phyloP scores from a whole-genome alignment of 2,113 vertebrate species.

The Oryzias celebensis region DNA sequence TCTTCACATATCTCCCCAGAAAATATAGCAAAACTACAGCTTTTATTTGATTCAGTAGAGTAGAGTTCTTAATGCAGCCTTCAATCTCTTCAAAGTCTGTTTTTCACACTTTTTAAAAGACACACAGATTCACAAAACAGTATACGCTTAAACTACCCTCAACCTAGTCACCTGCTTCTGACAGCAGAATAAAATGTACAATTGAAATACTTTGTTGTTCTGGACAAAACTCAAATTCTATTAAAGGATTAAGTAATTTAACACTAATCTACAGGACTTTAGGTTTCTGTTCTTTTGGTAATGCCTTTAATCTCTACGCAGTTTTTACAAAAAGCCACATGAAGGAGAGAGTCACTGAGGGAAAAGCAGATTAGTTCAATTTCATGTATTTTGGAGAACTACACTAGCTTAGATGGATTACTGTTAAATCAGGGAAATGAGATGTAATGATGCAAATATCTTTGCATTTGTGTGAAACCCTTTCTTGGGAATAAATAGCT shows the following conservation, averaged over 20 bases:
- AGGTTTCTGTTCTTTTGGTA: constrained; percentile 72
- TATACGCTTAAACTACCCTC: constrained; percentile 29
- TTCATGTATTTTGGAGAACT: constrained; percentile 69
- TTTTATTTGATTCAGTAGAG: constrained; percentile 39
- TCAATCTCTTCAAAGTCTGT: constrained; percentile 37
- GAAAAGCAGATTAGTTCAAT: constrained; percentile 75
- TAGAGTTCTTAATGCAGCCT: constrained; percentile 25
- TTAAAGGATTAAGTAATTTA: constrained; percentile 78
- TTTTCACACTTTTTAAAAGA: constrained; percentile 32
- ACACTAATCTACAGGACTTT: constrained; percentile 74
- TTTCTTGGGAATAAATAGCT: constrained; percentile 5
- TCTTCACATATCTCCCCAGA: constrained; percentile 50
- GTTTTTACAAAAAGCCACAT: constrained; percentile 57
- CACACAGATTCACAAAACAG: constrained; percentile 6
- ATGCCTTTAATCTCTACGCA: constrained; percentile 75
- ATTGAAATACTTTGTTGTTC: constrained; percentile 69
- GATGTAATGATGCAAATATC: constrained; percentile 63
- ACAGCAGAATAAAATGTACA: constrained; percentile 47
- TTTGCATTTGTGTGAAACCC: constrained; percentile 37
- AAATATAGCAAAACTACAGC: constrained; percentile 53
- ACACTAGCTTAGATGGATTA: constrained; percentile 72
- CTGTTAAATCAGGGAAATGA: constrained; percentile 63
- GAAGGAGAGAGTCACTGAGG: constrained; percentile 58
- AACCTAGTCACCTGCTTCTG: constrained; percentile 61
- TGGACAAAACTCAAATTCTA: constrained; percentile 71